Evolutionary conservation across 2,797 vertebrate genomes (phyloP).

Genomic region (Notolepis coatsorum): DNA sequence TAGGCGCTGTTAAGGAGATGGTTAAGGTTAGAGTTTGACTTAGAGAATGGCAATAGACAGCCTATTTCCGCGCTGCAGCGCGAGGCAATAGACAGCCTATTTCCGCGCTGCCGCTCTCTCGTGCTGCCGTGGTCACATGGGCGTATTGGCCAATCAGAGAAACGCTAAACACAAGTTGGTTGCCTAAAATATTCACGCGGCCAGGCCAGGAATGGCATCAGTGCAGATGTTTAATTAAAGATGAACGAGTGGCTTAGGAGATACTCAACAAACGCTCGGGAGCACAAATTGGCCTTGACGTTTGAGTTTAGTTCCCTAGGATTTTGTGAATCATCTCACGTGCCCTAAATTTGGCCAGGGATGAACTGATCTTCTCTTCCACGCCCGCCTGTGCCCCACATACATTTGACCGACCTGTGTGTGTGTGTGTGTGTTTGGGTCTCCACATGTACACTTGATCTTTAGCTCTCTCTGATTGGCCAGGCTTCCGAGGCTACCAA

Average conservation of each 20-base stretch:
- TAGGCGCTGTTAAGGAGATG: too few relatives aligned
- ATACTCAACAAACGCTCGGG: constrained; percentile 22
- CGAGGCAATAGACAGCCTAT: too few relatives aligned
- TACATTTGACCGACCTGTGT: constrained; percentile 22
- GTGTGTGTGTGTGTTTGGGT: constrained; percentile 27
- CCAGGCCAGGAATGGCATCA: background rate
- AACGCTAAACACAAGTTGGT: too few relatives aligned
- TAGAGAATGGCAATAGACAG: too few relatives aligned
- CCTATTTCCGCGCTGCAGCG: too few relatives aligned
- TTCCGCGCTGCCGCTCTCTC: too few relatives aligned
- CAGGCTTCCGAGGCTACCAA: constrained; percentile 32
- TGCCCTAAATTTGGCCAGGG: constrained; percentile 29
- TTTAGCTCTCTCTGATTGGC: constrained; percentile 41
- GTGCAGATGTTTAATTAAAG: constrained; percentile 47
- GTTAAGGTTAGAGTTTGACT: too few relatives aligned
- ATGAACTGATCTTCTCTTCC: constrained; percentile 21
- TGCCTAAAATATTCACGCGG: too few relatives aligned
- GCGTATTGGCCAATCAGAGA: too few relatives aligned
- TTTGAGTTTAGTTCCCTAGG: constrained; percentile 63
- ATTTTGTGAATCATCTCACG: constrained; percentile 59
- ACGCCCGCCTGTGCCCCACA: background rate
- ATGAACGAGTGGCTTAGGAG: constrained; percentile 29
- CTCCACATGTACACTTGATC: constrained; percentile 47
- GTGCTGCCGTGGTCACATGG: too few relatives aligned
- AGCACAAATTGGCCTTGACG: constrained; percentile 52